Evolutionary conservation across 1,140 invertebrate species (phyloP).

Genomic region (Hetaerina americana): DNA sequence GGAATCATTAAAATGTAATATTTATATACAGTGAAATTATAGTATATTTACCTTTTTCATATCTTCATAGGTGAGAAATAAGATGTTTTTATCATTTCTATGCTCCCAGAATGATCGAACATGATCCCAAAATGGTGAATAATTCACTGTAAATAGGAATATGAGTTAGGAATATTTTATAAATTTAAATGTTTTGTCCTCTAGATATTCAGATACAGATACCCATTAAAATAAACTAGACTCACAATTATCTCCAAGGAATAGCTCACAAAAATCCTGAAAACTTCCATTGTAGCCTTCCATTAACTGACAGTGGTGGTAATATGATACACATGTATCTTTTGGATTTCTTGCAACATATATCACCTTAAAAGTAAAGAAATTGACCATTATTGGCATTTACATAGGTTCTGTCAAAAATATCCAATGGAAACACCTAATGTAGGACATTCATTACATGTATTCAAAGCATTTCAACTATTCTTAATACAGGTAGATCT

Average conservation of each 20-base stretch:
- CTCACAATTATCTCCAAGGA: slow-evolving; percentile 36
- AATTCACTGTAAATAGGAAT: slow-evolving; percentile 25
- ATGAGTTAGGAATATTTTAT: slow-evolving; percentile 13
- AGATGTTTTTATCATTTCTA: slow-evolving; percentile 36
- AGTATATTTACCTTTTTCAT: slow-evolving; percentile 40
- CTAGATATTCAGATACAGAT: too few relatives aligned
- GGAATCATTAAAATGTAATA: too few relatives aligned
- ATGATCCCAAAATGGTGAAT: slow-evolving; percentile 45
- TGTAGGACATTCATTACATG: too few relatives aligned
- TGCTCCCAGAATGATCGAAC: slow-evolving; percentile 42
- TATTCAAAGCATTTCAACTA: too few relatives aligned
- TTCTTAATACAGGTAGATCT: too few relatives aligned
- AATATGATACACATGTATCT: slow-evolving; percentile 66
- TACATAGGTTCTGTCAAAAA: too few relatives aligned
- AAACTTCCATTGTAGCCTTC: slow-evolving; percentile 45
- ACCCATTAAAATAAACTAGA: slow-evolving; percentile 24
- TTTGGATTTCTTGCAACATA: slow-evolving; percentile 70
- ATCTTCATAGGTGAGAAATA: slow-evolving; percentile 50
- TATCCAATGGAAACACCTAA: neutral
- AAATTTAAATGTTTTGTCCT: too few relatives aligned
- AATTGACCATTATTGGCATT: slow-evolving; percentile 5
- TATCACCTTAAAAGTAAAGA: slow-evolving; percentile 43
- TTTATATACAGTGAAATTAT: too few relatives aligned
- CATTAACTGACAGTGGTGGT: slow-evolving; percentile 48
- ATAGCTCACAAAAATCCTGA: slow-evolving; percentile 46